Evolutionary conservation across 2,797 vertebrate species (phyloP).

Genomic region (Girardinus metallicus): DNA sequence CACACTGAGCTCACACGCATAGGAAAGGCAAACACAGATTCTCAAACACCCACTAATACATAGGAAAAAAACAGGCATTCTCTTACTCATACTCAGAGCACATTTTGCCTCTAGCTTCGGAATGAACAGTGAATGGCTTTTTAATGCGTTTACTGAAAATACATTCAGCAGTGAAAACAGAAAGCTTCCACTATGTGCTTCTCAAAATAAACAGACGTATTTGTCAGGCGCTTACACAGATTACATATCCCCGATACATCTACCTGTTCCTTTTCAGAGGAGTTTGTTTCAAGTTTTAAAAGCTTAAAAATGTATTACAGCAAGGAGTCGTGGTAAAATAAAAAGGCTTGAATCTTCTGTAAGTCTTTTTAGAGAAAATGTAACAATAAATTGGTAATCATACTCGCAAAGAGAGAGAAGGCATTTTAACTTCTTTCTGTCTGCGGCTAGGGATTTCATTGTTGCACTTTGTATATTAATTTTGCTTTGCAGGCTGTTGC

Average conservation of each 20-base stretch:
- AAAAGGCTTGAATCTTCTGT: neutral
- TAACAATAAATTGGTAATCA: neutral
- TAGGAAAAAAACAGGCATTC: slow-evolving; percentile 10
- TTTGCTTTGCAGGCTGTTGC: neutral
- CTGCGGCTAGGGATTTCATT: neutral
- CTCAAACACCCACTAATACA: slow-evolving; percentile 8
- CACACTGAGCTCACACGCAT: slow-evolving; percentile 9
- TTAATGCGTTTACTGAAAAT: slow-evolving; percentile 58
- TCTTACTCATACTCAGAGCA: slow-evolving; percentile 25
- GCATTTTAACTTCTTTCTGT: neutral
- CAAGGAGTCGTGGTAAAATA: neutral
- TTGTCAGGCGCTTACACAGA: slow-evolving; percentile 36
- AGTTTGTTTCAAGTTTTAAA: neutral
- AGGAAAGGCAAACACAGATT: slow-evolving; percentile 12
- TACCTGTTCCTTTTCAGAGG: slow-evolving; percentile 13
- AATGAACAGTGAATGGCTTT: slow-evolving; percentile 50
- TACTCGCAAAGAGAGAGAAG: neutral
- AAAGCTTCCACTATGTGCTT: slow-evolving; percentile 33
- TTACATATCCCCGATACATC: slow-evolving; percentile 14
- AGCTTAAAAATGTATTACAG: neutral
- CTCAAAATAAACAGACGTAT: slow-evolving; percentile 29
- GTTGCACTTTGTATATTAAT: neutral
- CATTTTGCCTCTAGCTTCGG: slow-evolving; percentile 40
- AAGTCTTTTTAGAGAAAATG: neutral
- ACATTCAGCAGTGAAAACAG: slow-evolving; percentile 44